Conservation (phyloP, 2,797 vertebrate species). For the Pterois miles region DNA sequence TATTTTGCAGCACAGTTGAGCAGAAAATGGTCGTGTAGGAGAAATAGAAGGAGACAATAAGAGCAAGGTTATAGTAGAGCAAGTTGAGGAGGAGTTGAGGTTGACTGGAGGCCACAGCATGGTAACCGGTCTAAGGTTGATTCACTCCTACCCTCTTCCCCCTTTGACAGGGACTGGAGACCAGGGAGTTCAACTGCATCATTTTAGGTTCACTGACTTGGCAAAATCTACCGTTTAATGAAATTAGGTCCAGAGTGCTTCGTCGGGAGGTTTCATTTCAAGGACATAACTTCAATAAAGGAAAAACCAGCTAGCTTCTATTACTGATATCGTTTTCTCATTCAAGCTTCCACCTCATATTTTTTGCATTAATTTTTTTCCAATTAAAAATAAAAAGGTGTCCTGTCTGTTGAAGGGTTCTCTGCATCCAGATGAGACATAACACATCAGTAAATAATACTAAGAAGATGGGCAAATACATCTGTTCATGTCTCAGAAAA, state of each 20-base stretch:
- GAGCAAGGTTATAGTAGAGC: slow-evolving; percentile 22
- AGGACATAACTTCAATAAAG: slow-evolving; percentile 60
- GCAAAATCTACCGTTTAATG: slow-evolving; percentile 76
- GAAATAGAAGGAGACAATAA: slow-evolving; percentile 9
- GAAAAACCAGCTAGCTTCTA: slow-evolving; percentile 23
- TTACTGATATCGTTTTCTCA: slow-evolving; percentile 12
- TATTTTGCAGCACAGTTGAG: slow-evolving; percentile 63
- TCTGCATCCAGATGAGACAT: slow-evolving; percentile 5
- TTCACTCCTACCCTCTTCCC: slow-evolving; percentile 7
- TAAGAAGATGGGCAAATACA: neutral
- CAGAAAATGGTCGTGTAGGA: slow-evolving; percentile 56
- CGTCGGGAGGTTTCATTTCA: slow-evolving; percentile 62
- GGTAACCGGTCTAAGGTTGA: slow-evolving; percentile 33
- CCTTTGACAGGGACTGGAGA: slow-evolving; percentile 48
- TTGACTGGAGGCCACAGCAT: slow-evolving; percentile 38
- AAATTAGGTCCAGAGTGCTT: slow-evolving; percentile 68
- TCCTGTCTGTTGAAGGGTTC: neutral
- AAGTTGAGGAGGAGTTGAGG: slow-evolving; percentile 44
- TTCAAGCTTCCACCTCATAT: neutral
- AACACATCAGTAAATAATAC: neutral
- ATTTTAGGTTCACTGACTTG: slow-evolving; percentile 77
- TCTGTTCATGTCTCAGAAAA: neutral
- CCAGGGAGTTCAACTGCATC: slow-evolving; percentile 73
- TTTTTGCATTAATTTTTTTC: slow-evolving; percentile 13
- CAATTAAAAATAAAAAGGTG: neutral